Percentiles rank a stretch among this genome's conserved stretches.
phyloP scores from a whole-genome alignment of 2,888 invertebrate genomes.

The Euplagia quadripunctaria region DNA sequence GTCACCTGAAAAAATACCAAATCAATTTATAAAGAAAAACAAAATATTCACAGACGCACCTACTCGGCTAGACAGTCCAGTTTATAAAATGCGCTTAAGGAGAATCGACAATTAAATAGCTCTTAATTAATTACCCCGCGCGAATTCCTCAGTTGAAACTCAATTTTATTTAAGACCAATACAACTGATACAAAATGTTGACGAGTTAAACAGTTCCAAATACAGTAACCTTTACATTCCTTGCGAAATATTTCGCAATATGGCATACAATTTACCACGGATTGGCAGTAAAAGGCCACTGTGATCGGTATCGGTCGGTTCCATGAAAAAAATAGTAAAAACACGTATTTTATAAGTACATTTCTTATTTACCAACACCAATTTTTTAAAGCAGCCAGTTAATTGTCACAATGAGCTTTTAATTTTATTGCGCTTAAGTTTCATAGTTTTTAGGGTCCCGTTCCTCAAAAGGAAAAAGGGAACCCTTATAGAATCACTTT shows the following conservation, averaged over 20 bases:
- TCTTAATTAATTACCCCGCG: constrained; percentile 77
- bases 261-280: constrained; percentile 50
- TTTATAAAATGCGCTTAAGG: constrained; percentile 61
- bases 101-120: constrained; percentile 73
- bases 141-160: constrained; percentile 51
- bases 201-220: constrained; percentile 57
- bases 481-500: no score
- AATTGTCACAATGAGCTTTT: background rate
- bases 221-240: constrained; percentile 58
- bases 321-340: background rate
- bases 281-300: constrained; percentile 38
- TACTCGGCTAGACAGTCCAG: constrained; percentile 38
- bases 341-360: background rate
- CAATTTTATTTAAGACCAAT: constrained; percentile 61
- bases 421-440: background rate
- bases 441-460: no score
- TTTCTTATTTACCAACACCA: background rate
- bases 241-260: constrained; percentile 39
- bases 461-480: no score
- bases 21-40: constrained; percentile 43
- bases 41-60: constrained; percentile 30
- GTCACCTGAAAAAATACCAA: constrained; percentile 24
- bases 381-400: background rate
- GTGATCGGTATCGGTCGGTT: constrained; percentile 20
- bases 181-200: constrained; percentile 38